Percentiles rank a stretch among this genome's conserved stretches.
Evolutionary conservation across 2,797 vertebrate species (phyloP).

Genomic region (Lemur catta): DNA sequence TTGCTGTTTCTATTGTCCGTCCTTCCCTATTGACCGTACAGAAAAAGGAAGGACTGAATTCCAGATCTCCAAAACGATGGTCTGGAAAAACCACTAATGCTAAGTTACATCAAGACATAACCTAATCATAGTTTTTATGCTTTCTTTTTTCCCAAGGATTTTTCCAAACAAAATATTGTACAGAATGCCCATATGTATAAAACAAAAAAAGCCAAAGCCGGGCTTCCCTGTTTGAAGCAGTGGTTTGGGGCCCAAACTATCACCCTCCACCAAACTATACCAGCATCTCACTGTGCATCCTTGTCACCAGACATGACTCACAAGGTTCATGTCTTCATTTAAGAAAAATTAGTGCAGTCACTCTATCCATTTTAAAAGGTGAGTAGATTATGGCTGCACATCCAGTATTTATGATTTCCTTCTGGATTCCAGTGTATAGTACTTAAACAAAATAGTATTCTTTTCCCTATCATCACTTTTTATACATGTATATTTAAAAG

Average conservation of each 20-base stretch:
- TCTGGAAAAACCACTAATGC: conserved; percentile 39
- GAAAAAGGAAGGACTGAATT: conserved; percentile 24
- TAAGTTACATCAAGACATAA: not conserved
- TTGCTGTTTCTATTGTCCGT: conserved; percentile 6
- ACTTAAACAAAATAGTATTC: not conserved
- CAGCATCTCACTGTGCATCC: not conserved
- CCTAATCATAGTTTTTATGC: conserved; percentile 2
- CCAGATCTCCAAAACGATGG: conserved; percentile 25
- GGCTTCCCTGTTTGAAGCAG: not conserved
- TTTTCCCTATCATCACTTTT: not conserved
- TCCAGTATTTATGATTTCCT: not conserved
- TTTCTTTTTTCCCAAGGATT: conserved; percentile 14
- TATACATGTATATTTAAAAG: not conserved
- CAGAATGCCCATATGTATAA: not conserved
- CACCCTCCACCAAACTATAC: not conserved
- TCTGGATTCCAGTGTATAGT: not conserved
- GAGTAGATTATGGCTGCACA: not conserved
- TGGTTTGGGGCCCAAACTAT: not conserved
- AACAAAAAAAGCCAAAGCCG: not conserved
- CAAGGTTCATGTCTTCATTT: not conserved
- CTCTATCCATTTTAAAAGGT: not conserved
- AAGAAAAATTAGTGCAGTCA: not conserved
- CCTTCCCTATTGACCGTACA: not conserved
- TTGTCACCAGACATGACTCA: not conserved
- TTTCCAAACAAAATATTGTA: conserved; percentile 15